These are phyloP conservation scores for Drosophila infuscata DNA, from an alignment of 2,888 invertebrate species.

Conservation along the genomic window DNA sequence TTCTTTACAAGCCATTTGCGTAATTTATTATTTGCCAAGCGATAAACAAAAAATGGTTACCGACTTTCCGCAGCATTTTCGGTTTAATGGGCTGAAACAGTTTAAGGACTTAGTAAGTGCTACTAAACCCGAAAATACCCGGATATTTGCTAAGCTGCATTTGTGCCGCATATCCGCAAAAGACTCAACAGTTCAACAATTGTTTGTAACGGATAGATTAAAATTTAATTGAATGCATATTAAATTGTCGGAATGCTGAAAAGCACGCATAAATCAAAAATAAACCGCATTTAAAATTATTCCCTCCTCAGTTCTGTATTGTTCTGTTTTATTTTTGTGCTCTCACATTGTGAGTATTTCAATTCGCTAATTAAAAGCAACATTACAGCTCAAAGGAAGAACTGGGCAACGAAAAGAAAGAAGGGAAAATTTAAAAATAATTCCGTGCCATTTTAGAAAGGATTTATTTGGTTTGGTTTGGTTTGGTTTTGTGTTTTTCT, in stretches of 20 bases:
- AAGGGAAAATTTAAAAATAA: slow-evolving; percentile 54
- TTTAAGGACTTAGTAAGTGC: slow-evolving; percentile 56
- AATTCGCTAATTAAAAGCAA: slow-evolving; percentile 55
- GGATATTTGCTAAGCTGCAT: neutral
- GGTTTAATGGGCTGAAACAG: slow-evolving; percentile 53
- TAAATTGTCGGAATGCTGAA: slow-evolving; percentile 5
- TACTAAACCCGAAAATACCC: slow-evolving; percentile 35
- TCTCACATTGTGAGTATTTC: slow-evolving; percentile 19
- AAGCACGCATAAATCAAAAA: slow-evolving; percentile 43
- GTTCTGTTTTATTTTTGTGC: neutral
- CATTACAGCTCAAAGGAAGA: slow-evolving; percentile 30
- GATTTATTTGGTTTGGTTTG: slow-evolving; percentile 32
- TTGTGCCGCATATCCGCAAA: slow-evolving; percentile 12
- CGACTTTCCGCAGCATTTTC: slow-evolving; percentile 36
- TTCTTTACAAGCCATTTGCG: slow-evolving; percentile 78
- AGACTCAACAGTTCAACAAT: slow-evolving; percentile 17
- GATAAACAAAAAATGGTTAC: slow-evolving; percentile 61
- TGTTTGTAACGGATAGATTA: slow-evolving; percentile 54
- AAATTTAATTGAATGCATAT: slow-evolving; percentile 55
- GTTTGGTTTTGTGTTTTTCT: slow-evolving; percentile 10
- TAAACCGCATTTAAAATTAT: slow-evolving; percentile 19
- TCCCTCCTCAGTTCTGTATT: neutral
- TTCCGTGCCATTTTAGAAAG: slow-evolving; percentile 46
- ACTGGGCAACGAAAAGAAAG: slow-evolving; percentile 24
- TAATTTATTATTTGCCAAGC: slow-evolving; percentile 74